Evolutionary conservation across 2,797 vertebrate species (phyloP).

Genomic region (Microctenopoma stevenorrisi): DNA sequence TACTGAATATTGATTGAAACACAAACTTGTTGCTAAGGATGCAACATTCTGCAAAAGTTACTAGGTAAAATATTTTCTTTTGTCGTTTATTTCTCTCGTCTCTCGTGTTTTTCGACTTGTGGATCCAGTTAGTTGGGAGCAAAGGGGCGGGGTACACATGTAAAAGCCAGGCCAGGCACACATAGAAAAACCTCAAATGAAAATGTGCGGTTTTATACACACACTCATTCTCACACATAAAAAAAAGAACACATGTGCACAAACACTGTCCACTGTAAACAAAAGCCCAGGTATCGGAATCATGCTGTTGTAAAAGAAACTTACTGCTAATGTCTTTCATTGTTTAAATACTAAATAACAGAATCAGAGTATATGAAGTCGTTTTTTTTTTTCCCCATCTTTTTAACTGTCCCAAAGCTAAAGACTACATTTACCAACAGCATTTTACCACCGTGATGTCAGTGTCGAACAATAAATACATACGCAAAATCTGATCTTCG

Average conservation of each 20-base stretch:
- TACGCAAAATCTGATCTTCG: constrained; percentile 29
- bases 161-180: constrained; percentile 44
- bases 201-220: constrained; percentile 22
- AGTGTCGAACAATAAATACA: constrained; percentile 6
- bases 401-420: constrained; percentile 41
- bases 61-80: neutral
- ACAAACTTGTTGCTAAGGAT: neutral
- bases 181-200: constrained; percentile 42
- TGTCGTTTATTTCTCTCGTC: neutral
- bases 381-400: constrained; percentile 35
- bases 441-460: constrained; percentile 40
- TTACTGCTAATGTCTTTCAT: constrained; percentile 53
- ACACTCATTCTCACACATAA: constrained; percentile 23
- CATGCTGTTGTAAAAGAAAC: constrained; percentile 74
- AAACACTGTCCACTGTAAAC: constrained; percentile 62
- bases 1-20: constrained; percentile 1
- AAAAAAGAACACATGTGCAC: constrained; percentile 34
- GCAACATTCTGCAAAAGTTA: neutral
- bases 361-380: constrained; percentile 55
- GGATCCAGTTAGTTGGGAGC: constrained; percentile 17
- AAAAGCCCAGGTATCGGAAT: constrained; percentile 52
- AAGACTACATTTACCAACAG: constrained; percentile 57
- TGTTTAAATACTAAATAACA: constrained; percentile 63
- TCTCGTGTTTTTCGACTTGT: neutral
- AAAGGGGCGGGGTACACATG: constrained; percentile 29